Percentiles rank a stretch among this genome's conserved stretches.
These are phyloP conservation scores for Nylanderia fulva DNA, from an alignment of 1,140 invertebrate species.

Conservation along the genomic window DNA sequence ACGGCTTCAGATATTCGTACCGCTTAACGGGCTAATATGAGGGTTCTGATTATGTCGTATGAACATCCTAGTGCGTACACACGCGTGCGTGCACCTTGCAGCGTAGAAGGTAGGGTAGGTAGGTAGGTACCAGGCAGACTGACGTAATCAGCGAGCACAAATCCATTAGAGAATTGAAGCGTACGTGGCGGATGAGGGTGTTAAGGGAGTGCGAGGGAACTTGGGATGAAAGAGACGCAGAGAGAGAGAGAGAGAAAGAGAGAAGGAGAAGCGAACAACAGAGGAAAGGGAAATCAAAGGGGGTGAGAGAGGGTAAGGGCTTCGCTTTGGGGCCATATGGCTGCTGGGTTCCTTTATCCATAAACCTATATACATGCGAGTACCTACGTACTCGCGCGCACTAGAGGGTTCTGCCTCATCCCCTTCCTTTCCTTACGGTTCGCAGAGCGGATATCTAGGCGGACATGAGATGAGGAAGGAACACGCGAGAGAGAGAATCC, in stretches of 20 bases:
- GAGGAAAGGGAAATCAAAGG: conserved; percentile 37
- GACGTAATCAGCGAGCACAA: conserved; percentile 74
- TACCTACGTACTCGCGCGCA: conserved; percentile 61
- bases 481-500: conserved; percentile 69
- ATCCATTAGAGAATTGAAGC: conserved; percentile 76
- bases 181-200: conserved; percentile 23
- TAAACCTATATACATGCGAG: conserved; percentile 60
- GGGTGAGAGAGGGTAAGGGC: conserved; percentile 62
- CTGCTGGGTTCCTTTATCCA: conserved; percentile 72
- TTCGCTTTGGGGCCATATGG: conserved; percentile 74
- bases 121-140: conserved; percentile 34
- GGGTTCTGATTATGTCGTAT: conserved; percentile 69
- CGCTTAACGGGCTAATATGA: conserved; percentile 70
- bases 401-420: conserved; percentile 13
- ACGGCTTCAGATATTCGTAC: conserved; percentile 68
- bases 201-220: conserved; percentile 23
- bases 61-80: conserved; percentile 54
- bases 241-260: conserved; percentile 14
- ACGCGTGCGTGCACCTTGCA: conserved; percentile 30
- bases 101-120: neutral
- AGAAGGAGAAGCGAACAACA: conserved; percentile 27
- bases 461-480: conserved; percentile 20
- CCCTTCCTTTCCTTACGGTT: neutral
- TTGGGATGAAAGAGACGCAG: conserved; percentile 26
- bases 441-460: conserved; percentile 55